These are phyloP conservation scores for Hydrotaea cyrtoneurina DNA, from an alignment of 2,888 invertebrate species.

Conservation along the genomic window DNA sequence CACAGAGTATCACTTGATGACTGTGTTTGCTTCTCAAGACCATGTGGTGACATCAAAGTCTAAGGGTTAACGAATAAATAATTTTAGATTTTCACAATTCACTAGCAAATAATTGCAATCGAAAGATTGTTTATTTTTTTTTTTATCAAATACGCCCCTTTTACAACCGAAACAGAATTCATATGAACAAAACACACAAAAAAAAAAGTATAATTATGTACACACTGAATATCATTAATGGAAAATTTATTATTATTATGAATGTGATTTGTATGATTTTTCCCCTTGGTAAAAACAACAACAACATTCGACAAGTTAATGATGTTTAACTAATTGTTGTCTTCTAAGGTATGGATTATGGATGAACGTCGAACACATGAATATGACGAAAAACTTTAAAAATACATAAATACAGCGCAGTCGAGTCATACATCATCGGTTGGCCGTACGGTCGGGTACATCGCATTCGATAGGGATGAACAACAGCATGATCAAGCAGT, in stretches of 20 bases:
- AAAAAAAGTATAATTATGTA: slow-evolving; percentile 29
- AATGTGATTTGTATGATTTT: not conserved
- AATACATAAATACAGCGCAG: not conserved
- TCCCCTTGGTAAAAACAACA: slow-evolving; percentile 2
- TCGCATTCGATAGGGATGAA: slow-evolving; percentile 18
- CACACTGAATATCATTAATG: slow-evolving; percentile 40
- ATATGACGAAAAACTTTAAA: slow-evolving; percentile 9
- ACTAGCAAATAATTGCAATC: not conserved
- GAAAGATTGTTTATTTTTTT: not conserved
- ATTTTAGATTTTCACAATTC: slow-evolving; percentile 9
- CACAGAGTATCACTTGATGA: no score
- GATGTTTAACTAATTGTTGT: slow-evolving; percentile 64
- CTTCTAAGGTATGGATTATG: slow-evolving; percentile 33
- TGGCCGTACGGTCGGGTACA: slow-evolving; percentile 19
- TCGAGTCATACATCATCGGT: slow-evolving; percentile 22
- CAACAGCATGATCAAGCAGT: slow-evolving; percentile 27
- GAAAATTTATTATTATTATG: slow-evolving; percentile 36
- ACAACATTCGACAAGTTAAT: slow-evolving; percentile 46
- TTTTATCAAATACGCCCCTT: slow-evolving; percentile 7
- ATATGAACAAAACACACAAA: slow-evolving; percentile 27
- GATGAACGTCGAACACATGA: slow-evolving; percentile 17
- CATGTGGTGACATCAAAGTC: not conserved
- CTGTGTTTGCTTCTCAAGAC: no score
- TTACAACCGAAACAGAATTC: slow-evolving; percentile 20
- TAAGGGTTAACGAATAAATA: slow-evolving; percentile 2